phyloP scores from a whole-genome alignment of 2,797 vertebrate genomes.

The Paramormyrops hopkinsi region DNA sequence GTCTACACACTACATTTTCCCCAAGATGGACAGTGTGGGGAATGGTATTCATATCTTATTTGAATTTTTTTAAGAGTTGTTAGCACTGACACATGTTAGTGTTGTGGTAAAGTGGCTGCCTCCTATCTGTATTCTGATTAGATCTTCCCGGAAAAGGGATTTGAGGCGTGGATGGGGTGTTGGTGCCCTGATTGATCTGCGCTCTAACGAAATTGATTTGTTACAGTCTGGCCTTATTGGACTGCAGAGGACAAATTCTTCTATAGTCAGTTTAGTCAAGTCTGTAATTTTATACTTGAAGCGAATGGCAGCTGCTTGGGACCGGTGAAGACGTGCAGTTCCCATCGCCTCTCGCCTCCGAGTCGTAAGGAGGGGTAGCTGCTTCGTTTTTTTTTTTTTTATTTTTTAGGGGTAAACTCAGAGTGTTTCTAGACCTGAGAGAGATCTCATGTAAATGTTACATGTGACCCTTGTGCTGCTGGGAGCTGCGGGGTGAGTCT shows the following conservation, averaged over 20 bases:
- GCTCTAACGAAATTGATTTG: background rate
- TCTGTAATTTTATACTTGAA: background rate
- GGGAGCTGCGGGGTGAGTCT: background rate
- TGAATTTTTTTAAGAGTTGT: background rate
- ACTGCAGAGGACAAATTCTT: conserved; percentile 3
- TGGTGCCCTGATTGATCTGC: background rate
- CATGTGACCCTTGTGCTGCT: background rate
- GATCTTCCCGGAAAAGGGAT: background rate
- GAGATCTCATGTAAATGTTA: background rate
- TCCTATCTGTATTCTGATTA: background rate
- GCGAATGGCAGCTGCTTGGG: background rate
- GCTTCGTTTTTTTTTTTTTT: background rate
- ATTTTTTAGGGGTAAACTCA: background rate
- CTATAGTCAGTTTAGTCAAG: background rate
- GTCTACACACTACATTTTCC: background rate
- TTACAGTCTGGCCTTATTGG: background rate
- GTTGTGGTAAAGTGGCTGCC: background rate
- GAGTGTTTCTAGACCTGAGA: background rate
- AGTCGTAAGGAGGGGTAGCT: background rate
- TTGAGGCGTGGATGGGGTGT: background rate
- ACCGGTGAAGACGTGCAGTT: background rate
- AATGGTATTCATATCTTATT: background rate
- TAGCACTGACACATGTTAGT: background rate
- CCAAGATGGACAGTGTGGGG: background rate
- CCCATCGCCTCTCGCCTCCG: background rate